A percentile compares a stretch with the other conserved stretches of the same genome.
Conservation (phyloP, 2,113 vertebrate genomes). For the Corydoras maculifer region DNA sequence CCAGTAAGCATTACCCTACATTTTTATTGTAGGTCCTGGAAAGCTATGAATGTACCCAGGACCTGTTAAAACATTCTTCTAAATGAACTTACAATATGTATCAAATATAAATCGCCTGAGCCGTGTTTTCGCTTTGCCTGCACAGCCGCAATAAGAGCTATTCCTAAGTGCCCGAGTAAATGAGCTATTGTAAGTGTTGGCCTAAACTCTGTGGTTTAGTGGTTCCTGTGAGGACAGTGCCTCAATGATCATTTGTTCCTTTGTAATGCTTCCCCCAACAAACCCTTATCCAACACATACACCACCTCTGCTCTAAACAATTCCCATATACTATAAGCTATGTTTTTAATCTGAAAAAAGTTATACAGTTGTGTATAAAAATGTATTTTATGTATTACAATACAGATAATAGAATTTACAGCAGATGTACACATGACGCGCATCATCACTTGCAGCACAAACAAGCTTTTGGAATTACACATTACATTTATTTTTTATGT, state of each 20-base stretch:
- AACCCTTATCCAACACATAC: slow-evolving; percentile 5
- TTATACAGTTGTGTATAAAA: too few relatives aligned
- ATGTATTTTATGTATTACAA: too few relatives aligned
- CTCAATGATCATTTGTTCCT: slow-evolving; percentile 48
- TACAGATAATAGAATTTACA: too few relatives aligned
- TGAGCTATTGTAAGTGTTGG: slow-evolving; percentile 43
- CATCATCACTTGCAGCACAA: too few relatives aligned
- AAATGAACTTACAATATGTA: background rate
- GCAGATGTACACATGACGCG: too few relatives aligned
- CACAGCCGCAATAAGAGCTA: slow-evolving; percentile 1
- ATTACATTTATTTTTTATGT: too few relatives aligned
- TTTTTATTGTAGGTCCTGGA: slow-evolving; percentile 2
- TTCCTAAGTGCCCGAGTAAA: slow-evolving; percentile 11
- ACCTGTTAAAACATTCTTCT: background rate
- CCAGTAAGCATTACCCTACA: background rate
- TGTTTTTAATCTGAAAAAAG: too few relatives aligned
- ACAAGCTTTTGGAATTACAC: too few relatives aligned
- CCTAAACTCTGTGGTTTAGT: slow-evolving; percentile 41
- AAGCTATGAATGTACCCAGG: background rate
- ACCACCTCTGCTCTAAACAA: background rate
- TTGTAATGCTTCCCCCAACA: background rate
- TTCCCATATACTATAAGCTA: background rate
- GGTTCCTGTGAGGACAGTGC: slow-evolving; percentile 41
- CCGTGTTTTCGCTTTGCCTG: background rate
- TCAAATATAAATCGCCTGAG: background rate